Percentiles rank a stretch among this genome's conserved stretches.
Evolutionary conservation across 1,140 invertebrate genomes (phyloP).

Genomic region (Mamestra configurata): DNA sequence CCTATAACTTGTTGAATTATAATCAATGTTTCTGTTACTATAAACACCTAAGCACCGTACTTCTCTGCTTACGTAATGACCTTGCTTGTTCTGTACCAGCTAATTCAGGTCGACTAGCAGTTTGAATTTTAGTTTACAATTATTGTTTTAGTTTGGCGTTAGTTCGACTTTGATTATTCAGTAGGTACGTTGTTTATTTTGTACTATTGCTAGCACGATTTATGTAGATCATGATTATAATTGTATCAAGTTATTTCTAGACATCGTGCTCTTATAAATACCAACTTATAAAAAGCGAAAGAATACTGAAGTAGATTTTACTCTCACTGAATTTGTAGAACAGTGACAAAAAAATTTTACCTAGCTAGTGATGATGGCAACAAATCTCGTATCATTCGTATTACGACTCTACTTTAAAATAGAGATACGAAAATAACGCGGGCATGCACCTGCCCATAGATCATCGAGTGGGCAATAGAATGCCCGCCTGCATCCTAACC

Average conservation of each 20-base stretch:
- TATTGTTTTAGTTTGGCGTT: conserved; percentile 11
- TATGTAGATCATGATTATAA: not conserved
- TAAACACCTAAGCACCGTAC: not conserved
- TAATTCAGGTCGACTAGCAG: conserved; percentile 7
- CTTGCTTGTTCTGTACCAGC: conserved; percentile 7
- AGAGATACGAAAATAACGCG: conserved; percentile 41
- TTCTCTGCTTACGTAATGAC: not conserved
- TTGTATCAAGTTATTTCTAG: not conserved
- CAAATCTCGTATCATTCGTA: not conserved
- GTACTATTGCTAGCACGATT: not conserved
- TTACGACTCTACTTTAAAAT: conserved; percentile 3
- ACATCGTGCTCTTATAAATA: not conserved
- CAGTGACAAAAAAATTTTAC: too few species aligned
- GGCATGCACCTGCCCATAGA: conserved; percentile 62
- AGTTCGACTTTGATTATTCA: conserved; percentile 40
- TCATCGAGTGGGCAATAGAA: conserved; percentile 67
- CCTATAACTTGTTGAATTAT: conserved; percentile 79
- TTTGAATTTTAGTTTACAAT: conserved; percentile 8
- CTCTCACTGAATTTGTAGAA: too few species aligned
- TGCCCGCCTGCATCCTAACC: conserved; percentile 61
- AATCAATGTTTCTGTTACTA: conserved; percentile 52
- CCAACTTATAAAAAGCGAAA: not conserved
- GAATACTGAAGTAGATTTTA: not conserved
- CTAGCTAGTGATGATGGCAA: too few species aligned
- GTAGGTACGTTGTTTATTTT: not conserved